Conservation (phyloP, 2,888 invertebrate species). For the Pachymerium ferrugineum region DNA sequence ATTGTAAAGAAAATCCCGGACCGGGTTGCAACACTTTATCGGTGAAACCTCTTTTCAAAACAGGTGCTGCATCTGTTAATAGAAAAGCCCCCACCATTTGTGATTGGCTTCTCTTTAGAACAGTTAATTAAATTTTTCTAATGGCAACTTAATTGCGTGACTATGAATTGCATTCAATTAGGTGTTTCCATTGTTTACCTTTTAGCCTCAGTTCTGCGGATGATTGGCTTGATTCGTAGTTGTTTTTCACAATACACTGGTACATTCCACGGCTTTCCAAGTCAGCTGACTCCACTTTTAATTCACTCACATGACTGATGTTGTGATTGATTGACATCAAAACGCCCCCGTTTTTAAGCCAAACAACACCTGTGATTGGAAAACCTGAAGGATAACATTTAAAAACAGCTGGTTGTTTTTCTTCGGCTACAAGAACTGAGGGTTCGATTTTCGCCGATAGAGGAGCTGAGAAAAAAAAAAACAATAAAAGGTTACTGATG, state of each 20-base stretch:
- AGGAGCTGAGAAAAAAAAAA: constrained; percentile 59
- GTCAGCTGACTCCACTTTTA: constrained; percentile 27
- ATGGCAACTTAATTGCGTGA: too few relatives aligned
- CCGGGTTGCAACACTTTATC: constrained; percentile 87
- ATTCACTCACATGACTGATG: constrained; percentile 6
- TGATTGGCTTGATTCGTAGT: constrained; percentile 79
- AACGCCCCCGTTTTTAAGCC: constrained; percentile 67
- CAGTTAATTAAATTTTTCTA: too few relatives aligned
- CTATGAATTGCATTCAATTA: too few relatives aligned
- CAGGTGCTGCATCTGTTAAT: constrained; percentile 67
- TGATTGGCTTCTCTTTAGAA: neutral
- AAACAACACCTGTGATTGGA: constrained; percentile 69
- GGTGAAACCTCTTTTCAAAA: constrained; percentile 63
- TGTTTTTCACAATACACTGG: constrained; percentile 58
- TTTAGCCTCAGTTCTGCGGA: constrained; percentile 73
- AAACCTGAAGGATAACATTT: constrained; percentile 82
- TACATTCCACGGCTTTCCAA: constrained; percentile 33
- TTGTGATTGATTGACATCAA: constrained; percentile 19
- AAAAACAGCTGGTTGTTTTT: constrained; percentile 84
- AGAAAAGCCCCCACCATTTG: too few relatives aligned
- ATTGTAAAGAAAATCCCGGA: constrained; percentile 79
- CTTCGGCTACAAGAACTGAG: constrained; percentile 86
- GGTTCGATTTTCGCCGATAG: constrained; percentile 83
- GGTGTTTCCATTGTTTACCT: constrained; percentile 56
- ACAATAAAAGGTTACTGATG: too few relatives aligned